Conservation (phyloP, 2,888 invertebrate species). For the Tuberolachnus salignus region DNA sequence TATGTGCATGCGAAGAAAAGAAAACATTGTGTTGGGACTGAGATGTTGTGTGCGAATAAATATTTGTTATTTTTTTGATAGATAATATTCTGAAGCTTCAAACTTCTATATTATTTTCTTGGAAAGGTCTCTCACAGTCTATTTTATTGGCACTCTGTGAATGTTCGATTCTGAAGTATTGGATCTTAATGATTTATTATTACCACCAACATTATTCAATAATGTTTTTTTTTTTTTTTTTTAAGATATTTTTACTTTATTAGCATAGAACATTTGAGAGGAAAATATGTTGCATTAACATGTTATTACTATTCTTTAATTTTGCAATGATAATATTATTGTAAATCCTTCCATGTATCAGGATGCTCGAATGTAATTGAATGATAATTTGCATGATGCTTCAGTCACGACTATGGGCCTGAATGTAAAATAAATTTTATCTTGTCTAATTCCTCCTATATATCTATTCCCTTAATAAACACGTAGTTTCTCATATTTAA, state of each 20-base stretch:
- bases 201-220: slow-evolving; percentile 50
- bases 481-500: slow-evolving; percentile 25
- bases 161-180: slow-evolving; percentile 51
- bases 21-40: slow-evolving; percentile 33
- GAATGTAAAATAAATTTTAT: slow-evolving; percentile 42
- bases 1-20: slow-evolving; percentile 48
- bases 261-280: slow-evolving; percentile 50
- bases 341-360: slow-evolving; percentile 51
- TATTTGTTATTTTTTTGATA: slow-evolving; percentile 49
- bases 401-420: slow-evolving; percentile 55
- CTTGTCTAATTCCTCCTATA: slow-evolving; percentile 45
- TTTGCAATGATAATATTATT: slow-evolving; percentile 44
- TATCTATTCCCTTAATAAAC: slow-evolving; percentile 13
- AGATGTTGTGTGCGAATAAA: slow-evolving; percentile 47
- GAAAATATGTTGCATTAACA: slow-evolving; percentile 46
- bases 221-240: slow-evolving; percentile 50
- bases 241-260: slow-evolving; percentile 44
- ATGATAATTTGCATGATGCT: slow-evolving; percentile 57
- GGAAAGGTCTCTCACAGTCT: slow-evolving; percentile 50
- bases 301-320: slow-evolving; percentile 43
- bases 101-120: slow-evolving; percentile 47
- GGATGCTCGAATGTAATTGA: slow-evolving; percentile 49
- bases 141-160: slow-evolving; percentile 52
- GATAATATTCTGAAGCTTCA: slow-evolving; percentile 40
- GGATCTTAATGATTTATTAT: slow-evolving; percentile 41